A percentile compares a stretch with the other conserved stretches of the same genome.
Conservation (phyloP, 2,113 vertebrate genomes). For the Columba livia region DNA sequence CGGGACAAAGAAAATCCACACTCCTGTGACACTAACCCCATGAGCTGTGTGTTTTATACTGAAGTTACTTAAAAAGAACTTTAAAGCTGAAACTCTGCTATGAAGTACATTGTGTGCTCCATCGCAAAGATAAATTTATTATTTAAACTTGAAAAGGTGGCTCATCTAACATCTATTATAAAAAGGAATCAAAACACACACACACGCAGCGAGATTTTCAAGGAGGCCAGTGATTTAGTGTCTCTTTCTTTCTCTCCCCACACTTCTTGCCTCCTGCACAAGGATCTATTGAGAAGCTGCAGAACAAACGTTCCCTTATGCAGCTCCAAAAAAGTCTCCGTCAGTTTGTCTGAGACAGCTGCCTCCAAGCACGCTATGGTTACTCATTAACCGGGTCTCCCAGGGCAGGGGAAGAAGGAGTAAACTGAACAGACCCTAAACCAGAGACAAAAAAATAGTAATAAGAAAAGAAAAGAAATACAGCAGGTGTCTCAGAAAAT, state of each 20-base stretch:
- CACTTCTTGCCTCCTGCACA: slow-evolving; percentile 86
- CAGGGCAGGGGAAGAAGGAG: slow-evolving; percentile 57
- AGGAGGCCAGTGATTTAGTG: slow-evolving; percentile 78
- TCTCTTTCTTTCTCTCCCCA: slow-evolving; percentile 77
- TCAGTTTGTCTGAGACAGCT: slow-evolving; percentile 73
- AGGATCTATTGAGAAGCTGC: slow-evolving; percentile 88
- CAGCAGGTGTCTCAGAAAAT: slow-evolving; percentile 68
- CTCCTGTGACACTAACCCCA: neutral
- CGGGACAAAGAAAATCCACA: neutral
- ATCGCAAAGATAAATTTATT: neutral
- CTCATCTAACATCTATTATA: slow-evolving; percentile 46
- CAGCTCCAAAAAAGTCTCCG: slow-evolving; percentile 73
- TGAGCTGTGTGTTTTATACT: neutral
- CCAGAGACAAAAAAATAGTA: neutral
- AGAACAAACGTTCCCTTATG: slow-evolving; percentile 96
- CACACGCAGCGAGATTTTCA: slow-evolving; percentile 63
- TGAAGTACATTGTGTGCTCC: neutral
- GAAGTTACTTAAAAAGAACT: neutral
- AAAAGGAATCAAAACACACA: neutral
- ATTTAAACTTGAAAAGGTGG: neutral
- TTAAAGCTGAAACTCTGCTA: neutral
- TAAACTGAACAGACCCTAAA: slow-evolving; percentile 45
- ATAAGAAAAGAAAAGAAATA: slow-evolving; percentile 55
- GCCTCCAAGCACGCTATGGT: slow-evolving; percentile 74
- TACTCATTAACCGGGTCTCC: slow-evolving; percentile 79